These are phyloP conservation scores for Callopanchax toddi DNA, from an alignment of 2,113 vertebrate species.

Conservation along the genomic window DNA sequence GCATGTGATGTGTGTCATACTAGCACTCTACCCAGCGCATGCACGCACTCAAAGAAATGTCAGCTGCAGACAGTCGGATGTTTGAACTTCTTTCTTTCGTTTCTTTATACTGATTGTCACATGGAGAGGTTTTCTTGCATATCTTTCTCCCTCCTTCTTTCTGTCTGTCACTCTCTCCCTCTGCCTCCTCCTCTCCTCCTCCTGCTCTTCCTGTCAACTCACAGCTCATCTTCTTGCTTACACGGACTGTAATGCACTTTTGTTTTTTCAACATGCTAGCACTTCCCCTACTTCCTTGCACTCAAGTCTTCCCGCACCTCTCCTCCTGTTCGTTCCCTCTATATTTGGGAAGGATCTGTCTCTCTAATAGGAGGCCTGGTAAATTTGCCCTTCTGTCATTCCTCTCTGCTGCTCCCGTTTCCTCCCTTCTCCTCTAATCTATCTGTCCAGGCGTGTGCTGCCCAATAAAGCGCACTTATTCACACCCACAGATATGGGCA, in stretches of 20 bases:
- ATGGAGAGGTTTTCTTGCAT: conserved; percentile 25
- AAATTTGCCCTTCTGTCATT: conserved; percentile 53
- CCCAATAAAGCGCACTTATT: conserved; percentile 22
- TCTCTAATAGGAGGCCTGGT: conserved; percentile 56
- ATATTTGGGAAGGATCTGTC: conserved; percentile 57
- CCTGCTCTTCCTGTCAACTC: conserved; percentile 35
- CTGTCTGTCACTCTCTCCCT: conserved; percentile 13
- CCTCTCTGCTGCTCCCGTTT: conserved; percentile 25
- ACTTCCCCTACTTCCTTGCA: conserved; percentile 44
- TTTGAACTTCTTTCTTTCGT: conserved; percentile 41
- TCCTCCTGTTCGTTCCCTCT: conserved; percentile 13
- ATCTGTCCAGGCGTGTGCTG: conserved; percentile 30
- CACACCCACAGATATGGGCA: conserved; percentile 38
- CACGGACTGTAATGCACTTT: conserved; percentile 55
- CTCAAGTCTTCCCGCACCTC: conserved; percentile 25
- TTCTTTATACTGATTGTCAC: conserved; percentile 56
- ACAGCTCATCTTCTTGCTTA: conserved; percentile 56
- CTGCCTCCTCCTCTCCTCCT: not conserved
- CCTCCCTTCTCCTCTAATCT: conserved; percentile 35
- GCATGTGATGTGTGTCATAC: conserved; percentile 59
- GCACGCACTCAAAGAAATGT: conserved; percentile 45
- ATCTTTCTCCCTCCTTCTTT: conserved; percentile 28
- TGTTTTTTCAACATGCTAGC: conserved; percentile 56
- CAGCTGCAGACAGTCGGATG: conserved; percentile 52
- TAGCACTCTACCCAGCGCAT: conserved; percentile 33